Percentiles rank a stretch among this genome's conserved stretches.
Evolutionary conservation across 2,888 invertebrate species (phyloP).

Genomic region (Pseudoips prasinana): DNA sequence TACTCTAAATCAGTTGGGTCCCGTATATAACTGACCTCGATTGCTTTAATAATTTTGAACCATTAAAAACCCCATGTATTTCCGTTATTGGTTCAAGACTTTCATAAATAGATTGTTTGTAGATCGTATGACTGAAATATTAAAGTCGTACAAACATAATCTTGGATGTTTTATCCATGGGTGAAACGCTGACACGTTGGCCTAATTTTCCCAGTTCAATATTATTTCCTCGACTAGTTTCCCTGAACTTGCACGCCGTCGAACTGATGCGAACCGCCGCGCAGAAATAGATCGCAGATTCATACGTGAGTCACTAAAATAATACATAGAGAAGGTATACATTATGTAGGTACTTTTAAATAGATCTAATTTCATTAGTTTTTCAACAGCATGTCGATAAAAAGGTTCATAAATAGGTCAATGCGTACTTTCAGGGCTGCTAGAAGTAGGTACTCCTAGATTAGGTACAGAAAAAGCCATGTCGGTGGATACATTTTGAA

Average conservation of each 20-base stretch:
- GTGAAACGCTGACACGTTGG: slow-evolving; percentile 50
- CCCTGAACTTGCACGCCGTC: slow-evolving; percentile 71
- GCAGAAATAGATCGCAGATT: slow-evolving; percentile 53
- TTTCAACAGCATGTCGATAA: too few relatives aligned
- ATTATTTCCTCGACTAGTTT: slow-evolving; percentile 65
- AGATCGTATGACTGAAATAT: slow-evolving; percentile 29
- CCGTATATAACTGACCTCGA: slow-evolving; percentile 45
- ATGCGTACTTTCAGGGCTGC: too few relatives aligned
- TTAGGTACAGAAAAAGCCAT: too few relatives aligned
- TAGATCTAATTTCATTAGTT: too few relatives aligned
- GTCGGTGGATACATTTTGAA: too few relatives aligned
- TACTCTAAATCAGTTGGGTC: slow-evolving; percentile 45
- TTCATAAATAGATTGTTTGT: slow-evolving; percentile 27
- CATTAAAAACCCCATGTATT: slow-evolving; percentile 27
- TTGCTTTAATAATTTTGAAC: slow-evolving; percentile 37
- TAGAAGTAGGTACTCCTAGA: too few relatives aligned
- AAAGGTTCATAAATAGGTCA: too few relatives aligned
- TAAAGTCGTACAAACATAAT: slow-evolving; percentile 32
- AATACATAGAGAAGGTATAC: slow-evolving; percentile 31
- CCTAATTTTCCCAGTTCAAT: slow-evolving; percentile 61
- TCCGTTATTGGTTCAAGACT: slow-evolving; percentile 35
- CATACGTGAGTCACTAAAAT: slow-evolving; percentile 40
- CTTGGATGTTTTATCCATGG: slow-evolving; percentile 23
- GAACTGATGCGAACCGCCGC: slow-evolving; percentile 39
- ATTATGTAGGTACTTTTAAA: slow-evolving; percentile 5